Base-by-base conservation (phyloP, 64 coral and sea anemone species). In the Actinia tenebrosa region DNA sequence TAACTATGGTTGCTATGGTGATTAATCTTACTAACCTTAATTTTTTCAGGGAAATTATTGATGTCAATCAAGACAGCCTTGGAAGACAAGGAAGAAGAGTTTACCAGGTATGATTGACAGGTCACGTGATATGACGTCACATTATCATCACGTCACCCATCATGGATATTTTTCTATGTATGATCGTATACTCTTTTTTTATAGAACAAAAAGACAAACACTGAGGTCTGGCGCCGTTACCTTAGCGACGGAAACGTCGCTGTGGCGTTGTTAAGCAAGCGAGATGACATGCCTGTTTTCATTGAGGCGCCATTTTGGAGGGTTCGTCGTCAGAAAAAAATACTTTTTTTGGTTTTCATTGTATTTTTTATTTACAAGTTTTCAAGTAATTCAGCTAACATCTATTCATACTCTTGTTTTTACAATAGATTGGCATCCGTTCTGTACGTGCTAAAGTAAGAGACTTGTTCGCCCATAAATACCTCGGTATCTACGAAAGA, bases 21-120 rank as follows among this genome's bases (percentile, higher is more conserved):
- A 8, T 8, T 69, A 7, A 69, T 23, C n/a, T 5, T 19, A 22
- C 3, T 22, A 7, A n/a, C 20, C 5, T n/a, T 18, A 84, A 11
- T 43, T 27, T 50, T 54, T 81, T 14, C 77, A 95, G 94, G 50
- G 94, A 96, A 85, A 90, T 96, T 20, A 96, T 96, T 45, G 90
- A 88, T 58, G 94, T 96, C 75, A 96, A 96, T 77, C 94, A 96
- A 87, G 94, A 96, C 78, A 84, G 54, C 45, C 87, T 96, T 3
- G 94, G 91, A 88, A 87, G 89, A 80, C 94, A 96, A 72, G 94
- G 94, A 22, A 88, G 91, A 75, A 72, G 94, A 83, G 80, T 96
- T 3, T 83, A 83, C 37, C 80, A 92, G 94, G 94, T 95, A 83
- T 80, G 54, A 83, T 54, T 83, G 45, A 58, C 46, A 53, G 17